Evolutionary conservation across 2,113 vertebrate species (phyloP).

Genomic region (Baryphthengus martii): DNA sequence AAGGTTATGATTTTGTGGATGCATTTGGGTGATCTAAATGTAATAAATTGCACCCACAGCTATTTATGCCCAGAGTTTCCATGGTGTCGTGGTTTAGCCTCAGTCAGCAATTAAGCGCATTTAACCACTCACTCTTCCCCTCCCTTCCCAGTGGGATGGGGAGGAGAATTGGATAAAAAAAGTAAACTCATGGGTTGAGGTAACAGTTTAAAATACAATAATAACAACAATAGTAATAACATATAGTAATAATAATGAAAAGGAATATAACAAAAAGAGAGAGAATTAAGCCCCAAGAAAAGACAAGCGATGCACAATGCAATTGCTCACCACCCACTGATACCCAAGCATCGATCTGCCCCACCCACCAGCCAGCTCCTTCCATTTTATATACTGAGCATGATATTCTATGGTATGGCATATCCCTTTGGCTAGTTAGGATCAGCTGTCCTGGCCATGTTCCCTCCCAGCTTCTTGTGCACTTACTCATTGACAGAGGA

Average conservation of each 20-base stretch:
- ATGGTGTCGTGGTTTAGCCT: not conserved
- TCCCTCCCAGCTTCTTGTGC: not conserved
- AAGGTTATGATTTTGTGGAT: not conserved
- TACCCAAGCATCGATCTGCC: not conserved
- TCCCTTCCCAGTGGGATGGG: not conserved
- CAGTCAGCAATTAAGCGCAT: not conserved
- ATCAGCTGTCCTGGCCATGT: not conserved
- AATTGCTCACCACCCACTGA: not conserved
- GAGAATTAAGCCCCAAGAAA: not conserved
- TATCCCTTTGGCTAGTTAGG: not conserved
- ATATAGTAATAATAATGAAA: not conserved
- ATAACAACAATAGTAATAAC: not conserved
- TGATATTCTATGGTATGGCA: not conserved
- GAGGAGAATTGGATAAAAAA: not conserved
- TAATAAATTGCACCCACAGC: not conserved
- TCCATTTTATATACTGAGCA: not conserved
- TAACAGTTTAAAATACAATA: not conserved
- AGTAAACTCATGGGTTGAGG: not conserved
- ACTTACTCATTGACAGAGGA: not conserved
- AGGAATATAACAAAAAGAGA: not conserved
- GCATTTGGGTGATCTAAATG: not conserved
- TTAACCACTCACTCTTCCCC: not conserved
- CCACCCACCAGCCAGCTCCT: not conserved
- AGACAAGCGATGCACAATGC: not conserved
- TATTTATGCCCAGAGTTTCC: not conserved